Percentiles rank a stretch among this genome's conserved stretches.
These are phyloP conservation scores for Cremastobaeus sp. DNA, from an alignment of 2,888 invertebrate species.

Conservation along the genomic window DNA sequence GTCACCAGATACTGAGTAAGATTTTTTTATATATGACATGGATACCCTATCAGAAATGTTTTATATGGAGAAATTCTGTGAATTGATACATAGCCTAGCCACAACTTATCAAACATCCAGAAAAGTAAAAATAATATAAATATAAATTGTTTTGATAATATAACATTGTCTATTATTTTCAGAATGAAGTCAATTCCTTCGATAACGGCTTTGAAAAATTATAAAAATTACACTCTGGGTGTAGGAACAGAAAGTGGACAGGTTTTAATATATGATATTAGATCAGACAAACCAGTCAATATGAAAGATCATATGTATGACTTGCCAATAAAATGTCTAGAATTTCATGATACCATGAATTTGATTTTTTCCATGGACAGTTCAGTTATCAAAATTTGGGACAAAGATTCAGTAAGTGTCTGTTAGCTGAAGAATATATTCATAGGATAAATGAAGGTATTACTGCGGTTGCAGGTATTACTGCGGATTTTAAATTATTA, in stretches of 20 bases:
- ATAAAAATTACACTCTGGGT: slow-evolving; percentile 87
- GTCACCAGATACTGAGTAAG: slow-evolving; percentile 80
- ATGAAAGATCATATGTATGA: slow-evolving; percentile 98
- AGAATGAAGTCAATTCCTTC: slow-evolving; percentile 85
- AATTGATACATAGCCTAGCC: no score
- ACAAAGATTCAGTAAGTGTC: slow-evolving; percentile 85
- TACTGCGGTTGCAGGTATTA: no score
- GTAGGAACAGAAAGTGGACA: slow-evolving; percentile 97
- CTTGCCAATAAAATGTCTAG: slow-evolving; percentile 91
- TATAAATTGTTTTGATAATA: background rate
- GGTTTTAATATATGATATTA: slow-evolving; percentile 94
- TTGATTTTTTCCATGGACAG: slow-evolving; percentile 93
- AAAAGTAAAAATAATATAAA: no score
- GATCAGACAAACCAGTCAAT: slow-evolving; percentile 91
- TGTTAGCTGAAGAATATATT: no score
- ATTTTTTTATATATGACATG: no score
- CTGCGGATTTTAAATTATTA: no score
- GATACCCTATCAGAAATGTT: no score
- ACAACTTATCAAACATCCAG: no score
- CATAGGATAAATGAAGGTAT: no score
- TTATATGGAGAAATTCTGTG: no score
- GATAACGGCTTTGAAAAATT: slow-evolving; percentile 88
- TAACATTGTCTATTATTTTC: slow-evolving; percentile 42
- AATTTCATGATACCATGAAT: slow-evolving; percentile 89
- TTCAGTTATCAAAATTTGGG: slow-evolving; percentile 94